A percentile compares a stretch with the other conserved stretches of the same genome.
Conservation (phyloP, 2,797 vertebrate species). For the Enteromius thamalakanensis region DNA sequence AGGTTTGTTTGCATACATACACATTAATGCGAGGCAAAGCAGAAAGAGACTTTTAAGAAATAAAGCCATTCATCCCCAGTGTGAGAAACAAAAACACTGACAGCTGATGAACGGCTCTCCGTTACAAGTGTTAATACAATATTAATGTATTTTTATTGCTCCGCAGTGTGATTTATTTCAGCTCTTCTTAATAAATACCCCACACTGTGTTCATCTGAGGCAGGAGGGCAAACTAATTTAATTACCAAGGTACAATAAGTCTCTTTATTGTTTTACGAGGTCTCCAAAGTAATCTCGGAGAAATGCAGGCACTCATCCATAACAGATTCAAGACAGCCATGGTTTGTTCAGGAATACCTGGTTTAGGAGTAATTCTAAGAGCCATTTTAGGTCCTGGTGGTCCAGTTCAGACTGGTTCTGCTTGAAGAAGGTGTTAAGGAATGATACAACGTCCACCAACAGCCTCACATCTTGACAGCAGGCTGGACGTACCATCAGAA, state of each 20-base stretch:
- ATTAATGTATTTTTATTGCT: constrained; percentile 62
- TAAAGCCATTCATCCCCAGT: constrained; percentile 62
- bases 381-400: constrained; percentile 84
- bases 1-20: constrained; percentile 74
- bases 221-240: constrained; percentile 47
- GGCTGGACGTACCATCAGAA: constrained; percentile 91
- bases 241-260: constrained; percentile 52
- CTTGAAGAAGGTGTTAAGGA: constrained; percentile 87
- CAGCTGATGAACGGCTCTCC: constrained; percentile 10
- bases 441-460: constrained; percentile 87
- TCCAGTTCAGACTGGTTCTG: constrained; percentile 71
- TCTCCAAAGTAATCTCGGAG: constrained; percentile 12
- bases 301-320: constrained; percentile 7
- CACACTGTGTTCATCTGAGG: constrained; percentile 50
- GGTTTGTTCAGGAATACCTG: constrained; percentile 76
- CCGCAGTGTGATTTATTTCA: constrained; percentile 64
- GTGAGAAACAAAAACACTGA: constrained; percentile 57
- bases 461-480: constrained; percentile 91
- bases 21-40: constrained; percentile 68
- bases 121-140: constrained; percentile 58
- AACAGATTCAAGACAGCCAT: neutral
- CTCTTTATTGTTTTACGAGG: constrained; percentile 44
- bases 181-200: constrained; percentile 60
- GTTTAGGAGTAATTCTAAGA: constrained; percentile 88
- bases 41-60: constrained; percentile 62